phyloP scores from a whole-genome alignment of 2,797 vertebrate genomes.

The Poecilia gillii region DNA sequence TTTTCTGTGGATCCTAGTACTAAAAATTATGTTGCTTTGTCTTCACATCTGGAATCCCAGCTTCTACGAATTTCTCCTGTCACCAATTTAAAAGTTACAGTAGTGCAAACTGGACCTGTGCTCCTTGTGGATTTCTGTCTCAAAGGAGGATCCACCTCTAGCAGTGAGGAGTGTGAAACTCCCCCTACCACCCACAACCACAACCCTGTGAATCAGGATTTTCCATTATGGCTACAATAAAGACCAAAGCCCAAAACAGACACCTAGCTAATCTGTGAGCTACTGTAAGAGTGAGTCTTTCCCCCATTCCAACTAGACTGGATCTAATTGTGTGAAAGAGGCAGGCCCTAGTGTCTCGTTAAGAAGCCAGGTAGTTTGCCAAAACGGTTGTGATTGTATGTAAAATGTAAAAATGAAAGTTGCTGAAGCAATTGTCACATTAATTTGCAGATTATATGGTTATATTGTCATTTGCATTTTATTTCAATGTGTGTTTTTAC shows the following conservation, averaged over 20 bases:
- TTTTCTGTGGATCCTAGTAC: background rate
- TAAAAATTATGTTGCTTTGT: background rate
- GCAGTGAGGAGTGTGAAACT: constrained; percentile 18
- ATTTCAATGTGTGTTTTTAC: too few species aligned
- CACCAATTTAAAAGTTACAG: background rate
- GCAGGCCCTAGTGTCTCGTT: constrained; percentile 1
- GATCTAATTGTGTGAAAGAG: constrained; percentile 2
- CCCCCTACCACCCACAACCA: background rate
- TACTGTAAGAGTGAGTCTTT: background rate
- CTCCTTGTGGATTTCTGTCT: background rate
- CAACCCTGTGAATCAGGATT: constrained; percentile 10
- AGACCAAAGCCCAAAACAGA: constrained; percentile 8
- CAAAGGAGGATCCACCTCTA: constrained; percentile 3
- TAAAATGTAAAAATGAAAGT: too few species aligned
- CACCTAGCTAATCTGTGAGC: background rate
- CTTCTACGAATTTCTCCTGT: background rate
- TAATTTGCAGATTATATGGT: too few species aligned
- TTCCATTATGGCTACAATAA: constrained; percentile 3
- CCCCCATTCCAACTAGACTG: background rate
- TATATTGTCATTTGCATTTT: too few species aligned
- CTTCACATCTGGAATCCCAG: background rate
- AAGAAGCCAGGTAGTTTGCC: background rate
- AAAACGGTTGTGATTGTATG: background rate
- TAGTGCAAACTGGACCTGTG: constrained; percentile 14
- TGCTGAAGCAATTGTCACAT: too few species aligned